Evolutionary conservation across 2,113 vertebrate species (phyloP), one percentile per base, ranked within the genome.

Genomic region (Rhinichthys klamathensis): DNA sequence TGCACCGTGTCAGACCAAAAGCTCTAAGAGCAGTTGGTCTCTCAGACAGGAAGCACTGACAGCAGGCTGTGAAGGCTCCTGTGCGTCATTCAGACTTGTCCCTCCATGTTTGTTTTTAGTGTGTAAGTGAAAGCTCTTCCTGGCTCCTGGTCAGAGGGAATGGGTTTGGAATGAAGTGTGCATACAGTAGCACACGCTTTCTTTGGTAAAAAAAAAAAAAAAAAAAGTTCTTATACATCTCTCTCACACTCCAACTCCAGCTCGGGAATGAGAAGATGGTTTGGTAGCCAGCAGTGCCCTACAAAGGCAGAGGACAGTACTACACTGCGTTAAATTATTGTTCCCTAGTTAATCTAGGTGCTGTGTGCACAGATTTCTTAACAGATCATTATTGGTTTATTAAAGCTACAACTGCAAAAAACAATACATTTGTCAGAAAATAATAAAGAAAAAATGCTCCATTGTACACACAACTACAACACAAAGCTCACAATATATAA

Each of bases 71-170:
- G 81, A 90, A 90, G 67, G 81, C 82, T 86, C 38, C 46, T 87
- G 84, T 88, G 85, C 83, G 85, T 88, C 87, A 89, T 78, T 82
- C 86, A 78, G 56, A 86, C 73, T 86, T 70, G 56, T 86, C 38
- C 73, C 67, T 85, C 74, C 74, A 85, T 84, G 87, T 90, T 91
- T 89, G 87, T 82, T 89, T 91, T 91, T 88, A 85, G 80, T 79
- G 44, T 85, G 44, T n/a, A 54, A 72, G 87, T 87, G 86, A 88
- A 86, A 89, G 82, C 86, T 84, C 80, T 89, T 77, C 80, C 80
- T 88, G 74, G 77, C 73, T 84, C 9, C 25, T 69, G 81, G 35
- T 58, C 76, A 85, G 18, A 82, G 72, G 77, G 56, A 85, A 85
- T 74, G 65, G 79, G 85, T 44, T 72, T 75, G 83, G 67, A 85